Evolutionary conservation across 1,140 invertebrate species (phyloP).

Genomic region (Elymnias hypermnestra): DNA sequence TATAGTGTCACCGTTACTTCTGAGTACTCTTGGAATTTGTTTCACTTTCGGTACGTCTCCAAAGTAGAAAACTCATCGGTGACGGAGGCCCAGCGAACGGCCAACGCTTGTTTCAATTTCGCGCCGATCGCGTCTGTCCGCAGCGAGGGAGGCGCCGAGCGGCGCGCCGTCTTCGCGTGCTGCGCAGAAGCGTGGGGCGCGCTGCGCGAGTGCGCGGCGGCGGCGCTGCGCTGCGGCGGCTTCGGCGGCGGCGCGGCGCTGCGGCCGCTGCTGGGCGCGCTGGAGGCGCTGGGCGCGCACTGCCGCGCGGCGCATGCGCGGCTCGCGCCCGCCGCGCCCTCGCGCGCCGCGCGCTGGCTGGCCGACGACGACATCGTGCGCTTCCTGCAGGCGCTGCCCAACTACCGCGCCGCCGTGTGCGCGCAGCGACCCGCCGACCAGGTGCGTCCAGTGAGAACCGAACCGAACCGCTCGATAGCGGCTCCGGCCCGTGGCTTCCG

Average conservation of each 20-base stretch:
- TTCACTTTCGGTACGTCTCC: too few species aligned
- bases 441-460: too few species aligned
- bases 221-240: conserved; percentile 33
- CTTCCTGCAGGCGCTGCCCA: conserved; percentile 84
- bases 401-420: conserved; percentile 45
- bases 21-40: too few species aligned
- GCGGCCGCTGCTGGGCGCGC: conserved; percentile 17
- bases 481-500: too few species aligned
- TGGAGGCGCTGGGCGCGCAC: conserved; percentile 12
- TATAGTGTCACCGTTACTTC: too few species aligned
- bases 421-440: conserved; percentile 19
- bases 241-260: conserved; percentile 34
- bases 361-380: conserved; percentile 96
- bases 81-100: too few species aligned
- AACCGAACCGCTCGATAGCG: too few species aligned
- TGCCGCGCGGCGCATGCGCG: conserved; percentile 76
- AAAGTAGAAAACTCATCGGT: too few species aligned
- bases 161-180: conserved; percentile 38
- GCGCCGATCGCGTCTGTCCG: too few species aligned
- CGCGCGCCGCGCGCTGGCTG: conserved; percentile 92
- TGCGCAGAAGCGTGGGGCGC: conserved; percentile 29
- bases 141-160: conserved; percentile 3
- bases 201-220: conserved; percentile 12
- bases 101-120: too few species aligned
- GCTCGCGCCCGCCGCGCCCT: conserved; percentile 85